A percentile compares a stretch with the other conserved stretches of the same genome.
Evolutionary conservation across 2,797 vertebrate genomes (phyloP).

Genomic region (Centroberyx gerrardi): DNA sequence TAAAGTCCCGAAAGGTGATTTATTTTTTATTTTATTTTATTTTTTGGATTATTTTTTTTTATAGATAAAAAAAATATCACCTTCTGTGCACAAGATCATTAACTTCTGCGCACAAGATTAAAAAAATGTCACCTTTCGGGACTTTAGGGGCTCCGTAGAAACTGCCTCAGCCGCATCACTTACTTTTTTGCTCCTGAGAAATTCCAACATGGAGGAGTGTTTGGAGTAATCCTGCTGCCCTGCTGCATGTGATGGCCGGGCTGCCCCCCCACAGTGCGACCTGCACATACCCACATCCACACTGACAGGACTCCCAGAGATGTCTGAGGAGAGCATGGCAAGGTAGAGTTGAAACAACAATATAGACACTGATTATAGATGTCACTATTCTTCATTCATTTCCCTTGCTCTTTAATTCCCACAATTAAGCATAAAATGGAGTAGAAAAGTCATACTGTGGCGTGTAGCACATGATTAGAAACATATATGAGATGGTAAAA

Average conservation of each 20-base stretch:
- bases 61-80: no score
- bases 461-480: no score
- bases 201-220: slow-evolving; percentile 85
- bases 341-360: background rate
- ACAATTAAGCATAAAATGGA: no score
- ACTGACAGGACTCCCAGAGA: slow-evolving; percentile 85
- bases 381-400: no score
- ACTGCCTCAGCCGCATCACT: slow-evolving; percentile 23
- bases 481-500: background rate
- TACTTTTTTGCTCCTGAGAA: slow-evolving; percentile 87
- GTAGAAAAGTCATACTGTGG: background rate
- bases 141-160: no score
- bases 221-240: slow-evolving; percentile 77
- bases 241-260: slow-evolving; percentile 46
- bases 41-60: no score
- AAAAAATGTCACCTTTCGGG: no score
- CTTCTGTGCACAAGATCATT: no score
- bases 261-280: slow-evolving; percentile 78
- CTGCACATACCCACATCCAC: slow-evolving; percentile 85
- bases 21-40: no score
- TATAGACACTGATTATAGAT: background rate
- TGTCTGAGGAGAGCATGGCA: slow-evolving; percentile 68
- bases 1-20: no score
- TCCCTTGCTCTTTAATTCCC: no score
- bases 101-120: no score